Base-by-base conservation (phyloP, 2,888 invertebrate species). In the Aleiodes testaceus region DNA sequence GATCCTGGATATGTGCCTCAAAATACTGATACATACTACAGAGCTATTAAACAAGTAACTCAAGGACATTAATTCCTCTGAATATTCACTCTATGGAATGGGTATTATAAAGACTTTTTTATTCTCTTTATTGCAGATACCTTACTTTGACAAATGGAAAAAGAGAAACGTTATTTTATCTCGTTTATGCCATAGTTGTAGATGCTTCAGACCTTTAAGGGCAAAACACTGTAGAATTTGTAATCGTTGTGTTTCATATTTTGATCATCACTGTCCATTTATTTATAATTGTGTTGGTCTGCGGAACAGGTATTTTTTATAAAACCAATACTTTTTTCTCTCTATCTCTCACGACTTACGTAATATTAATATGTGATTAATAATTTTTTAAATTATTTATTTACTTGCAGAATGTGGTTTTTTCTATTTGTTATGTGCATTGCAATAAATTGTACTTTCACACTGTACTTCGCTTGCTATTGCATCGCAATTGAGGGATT, bases 181-280 rank as follows among this genome's bases (percentile, higher is more conserved):
- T 20, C 90, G 96, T 66, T 88, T 97, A 2, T 97, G 97, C 82
- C 97, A 97, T 84, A 97, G 97, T 55, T 97, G 97, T 83, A 92
- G 95, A 68, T 96, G 96, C 79, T 89, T 97, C 73, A 91, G 96
- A 76, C 97, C 97, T 0, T 85, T 96, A 45, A 90, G 97, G 84
- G 96, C 97, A 5, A 97, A 97, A 86, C 97, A 97, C 86, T 97
- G 97, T 81, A 92, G 96, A 63, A 93, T 96, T 67, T 97, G 97
- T 88, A 96, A 97, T 85, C 92, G 95, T 70, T 95, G 95, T 83
- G 94, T 96, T 2, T 92, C 93, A 2, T 95, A 96, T 85, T 97
- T 97, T 83, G 97, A 97, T 86, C 97, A 97, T 88, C 97, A 97
- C 86, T 97, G 97, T 85, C 97, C 97, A 0, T 97, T 97, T 85